Conservation (phyloP, 2,888 invertebrate genomes). For the Hydraecia micacea region DNA sequence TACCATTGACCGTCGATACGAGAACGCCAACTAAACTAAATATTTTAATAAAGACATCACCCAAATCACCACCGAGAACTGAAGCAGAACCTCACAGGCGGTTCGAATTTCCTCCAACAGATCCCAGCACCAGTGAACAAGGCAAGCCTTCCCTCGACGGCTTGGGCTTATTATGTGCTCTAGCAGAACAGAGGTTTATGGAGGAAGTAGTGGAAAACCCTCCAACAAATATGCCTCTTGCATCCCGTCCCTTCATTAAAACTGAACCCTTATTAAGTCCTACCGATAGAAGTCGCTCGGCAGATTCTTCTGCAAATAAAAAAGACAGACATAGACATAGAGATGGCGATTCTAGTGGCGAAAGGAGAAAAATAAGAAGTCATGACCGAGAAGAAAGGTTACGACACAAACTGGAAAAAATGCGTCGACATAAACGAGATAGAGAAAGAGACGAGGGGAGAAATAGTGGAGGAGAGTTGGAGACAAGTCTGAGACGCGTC, state of each 20-base stretch:
- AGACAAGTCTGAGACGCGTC: constrained; percentile 84
- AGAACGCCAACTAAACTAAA: constrained; percentile 82
- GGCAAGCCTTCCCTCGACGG: constrained; percentile 90
- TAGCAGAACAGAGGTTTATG: constrained; percentile 95
- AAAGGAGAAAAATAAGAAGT: constrained; percentile 82
- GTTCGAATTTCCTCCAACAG: constrained; percentile 82
- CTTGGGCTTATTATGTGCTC: constrained; percentile 94
- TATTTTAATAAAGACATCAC: constrained; percentile 86
- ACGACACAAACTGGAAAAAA: constrained; percentile 86
- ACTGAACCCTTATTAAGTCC: constrained; percentile 83
- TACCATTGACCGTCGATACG: constrained; percentile 83
- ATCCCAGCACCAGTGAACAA: constrained; percentile 77
- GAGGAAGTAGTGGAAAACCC: constrained; percentile 92
- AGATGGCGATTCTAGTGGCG: constrained; percentile 84
- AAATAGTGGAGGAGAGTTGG: constrained; percentile 81
- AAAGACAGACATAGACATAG: constrained; percentile 84
- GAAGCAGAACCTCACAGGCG: constrained; percentile 82
- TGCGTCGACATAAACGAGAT: constrained; percentile 85
- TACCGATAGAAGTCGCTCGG: constrained; percentile 73
- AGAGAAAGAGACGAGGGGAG: constrained; percentile 79
- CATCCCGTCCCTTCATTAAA: constrained; percentile 83
- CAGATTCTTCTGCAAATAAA: constrained; percentile 72
- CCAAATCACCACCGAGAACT: constrained; percentile 83
- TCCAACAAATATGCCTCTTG: constrained; percentile 67
- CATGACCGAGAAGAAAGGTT: constrained; percentile 84